Conservation (phyloP, 2,113 vertebrate genomes). For the Triplophysa tibetana region DNA sequence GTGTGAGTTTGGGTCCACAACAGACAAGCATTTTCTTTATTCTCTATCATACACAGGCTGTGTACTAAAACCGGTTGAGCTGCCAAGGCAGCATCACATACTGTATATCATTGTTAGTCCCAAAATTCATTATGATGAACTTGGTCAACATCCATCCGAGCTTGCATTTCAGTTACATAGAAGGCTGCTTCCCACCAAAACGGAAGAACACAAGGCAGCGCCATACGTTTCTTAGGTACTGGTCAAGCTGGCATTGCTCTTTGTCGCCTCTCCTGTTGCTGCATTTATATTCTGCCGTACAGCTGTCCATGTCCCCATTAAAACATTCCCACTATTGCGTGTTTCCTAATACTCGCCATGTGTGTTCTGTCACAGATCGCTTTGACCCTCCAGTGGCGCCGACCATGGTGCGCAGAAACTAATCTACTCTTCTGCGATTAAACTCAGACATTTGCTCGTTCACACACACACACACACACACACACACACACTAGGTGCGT, state of each 20-base stretch:
- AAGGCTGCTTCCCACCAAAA: neutral
- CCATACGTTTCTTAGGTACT: neutral
- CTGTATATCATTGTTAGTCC: too few species aligned
- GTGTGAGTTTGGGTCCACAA: too few species aligned
- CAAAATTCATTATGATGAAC: too few species aligned
- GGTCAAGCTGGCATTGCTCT: neutral
- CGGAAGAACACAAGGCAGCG: too few species aligned
- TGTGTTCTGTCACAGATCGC: slow-evolving; percentile 17
- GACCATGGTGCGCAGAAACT: neutral
- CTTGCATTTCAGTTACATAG: neutral
- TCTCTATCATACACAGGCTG: too few species aligned
- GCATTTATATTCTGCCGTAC: slow-evolving; percentile 7
- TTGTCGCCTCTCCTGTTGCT: neutral
- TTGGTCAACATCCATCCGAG: too few species aligned
- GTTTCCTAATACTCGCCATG: slow-evolving; percentile 20
- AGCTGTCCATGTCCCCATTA: neutral
- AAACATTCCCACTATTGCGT: slow-evolving; percentile 19
- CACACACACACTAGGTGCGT: neutral
- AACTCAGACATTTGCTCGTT: neutral
- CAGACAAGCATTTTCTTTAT: too few species aligned
- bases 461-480: neutral
- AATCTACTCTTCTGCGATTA: slow-evolving; percentile 27
- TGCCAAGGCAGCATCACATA: too few species aligned
- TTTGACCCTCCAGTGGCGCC: slow-evolving; percentile 35
- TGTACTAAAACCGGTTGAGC: too few species aligned